A percentile compares a stretch with the other conserved stretches of the same genome.
Conservation (phyloP, 2,888 invertebrate species). For the Parnassius smintheus region DNA sequence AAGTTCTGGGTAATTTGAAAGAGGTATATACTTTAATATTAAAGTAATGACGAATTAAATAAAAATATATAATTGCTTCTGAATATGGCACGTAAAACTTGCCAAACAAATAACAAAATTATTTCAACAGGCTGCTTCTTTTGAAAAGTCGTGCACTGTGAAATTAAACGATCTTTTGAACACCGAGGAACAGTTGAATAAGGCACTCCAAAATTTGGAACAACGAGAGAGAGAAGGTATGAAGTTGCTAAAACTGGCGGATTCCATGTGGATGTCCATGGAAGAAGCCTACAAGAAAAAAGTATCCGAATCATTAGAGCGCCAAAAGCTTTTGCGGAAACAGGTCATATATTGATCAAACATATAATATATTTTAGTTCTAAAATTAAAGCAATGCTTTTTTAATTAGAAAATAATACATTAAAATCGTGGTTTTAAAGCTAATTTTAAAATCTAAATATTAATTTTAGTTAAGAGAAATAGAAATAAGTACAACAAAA, state of each 20-base stretch:
- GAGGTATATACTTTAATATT: constrained; percentile 42
- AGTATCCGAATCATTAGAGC: constrained; percentile 51
- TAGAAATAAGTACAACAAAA: constrained; percentile 52
- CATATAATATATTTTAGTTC: background rate
- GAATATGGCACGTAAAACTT: too few relatives aligned
- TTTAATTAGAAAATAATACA: too few relatives aligned
- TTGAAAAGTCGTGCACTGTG: constrained; percentile 53
- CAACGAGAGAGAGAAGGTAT: constrained; percentile 79
- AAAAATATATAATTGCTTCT: background rate
- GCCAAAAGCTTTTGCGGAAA: constrained; percentile 49
- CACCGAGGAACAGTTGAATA: constrained; percentile 73
- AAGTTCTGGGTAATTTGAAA: constrained; percentile 56
- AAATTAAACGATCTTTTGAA: constrained; percentile 75
- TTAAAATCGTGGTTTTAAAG: too few relatives aligned
- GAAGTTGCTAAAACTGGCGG: constrained; percentile 77
- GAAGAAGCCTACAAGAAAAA: constrained; percentile 70
- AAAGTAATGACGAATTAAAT: background rate
- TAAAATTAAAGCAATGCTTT: too few relatives aligned
- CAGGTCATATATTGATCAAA: constrained; percentile 41
- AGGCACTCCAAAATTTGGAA: constrained; percentile 81
- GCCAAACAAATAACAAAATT: background rate
- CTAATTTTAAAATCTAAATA: background rate
- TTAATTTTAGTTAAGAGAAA: constrained; percentile 48
- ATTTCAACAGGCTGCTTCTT: constrained; percentile 52
- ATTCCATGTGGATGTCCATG: constrained; percentile 79